Evolutionary conservation across 2,797 vertebrate species (phyloP), one percentile per base, ranked within the genome.

Genomic region (Xenops minutus): DNA sequence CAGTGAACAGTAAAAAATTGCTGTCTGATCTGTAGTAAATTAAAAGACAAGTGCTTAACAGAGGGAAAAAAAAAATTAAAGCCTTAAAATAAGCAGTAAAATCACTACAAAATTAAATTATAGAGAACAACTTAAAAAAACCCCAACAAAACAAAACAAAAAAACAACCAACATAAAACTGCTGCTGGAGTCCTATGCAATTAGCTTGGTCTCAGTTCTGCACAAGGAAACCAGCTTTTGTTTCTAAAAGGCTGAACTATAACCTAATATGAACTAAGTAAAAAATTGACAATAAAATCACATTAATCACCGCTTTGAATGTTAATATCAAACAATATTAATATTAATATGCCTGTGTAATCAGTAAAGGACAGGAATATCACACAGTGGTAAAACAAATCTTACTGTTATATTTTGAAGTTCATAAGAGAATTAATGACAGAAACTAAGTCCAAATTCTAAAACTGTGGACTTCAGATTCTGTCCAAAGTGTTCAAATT

Each of bases 21-120:
- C 58, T 89, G 81, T 96, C 61, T 82, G 84, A 96, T 63, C 41
- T 62, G 49, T 39, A 83, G 75, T 71, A 94, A 94, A 87, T 72
- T 29, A 62, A 69, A 80, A 83, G 34, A 41, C 34, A 92, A 91
- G 58, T 20, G n/a, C 34, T 88, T 92, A 89, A 87, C 39, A 76
- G 54, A 66, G 49, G 51, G 51, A 4, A 27, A 30, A 52, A 51
- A 52, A 52, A 30, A 11, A 18, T 52, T 83, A 54, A 68, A 93
- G 62, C 16, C 44, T 85, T 85, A 84, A 92, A 92, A 80, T 66
- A 39, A 89, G 64, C 56, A 89, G 37, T 46, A 85, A 94, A 94
- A 93, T 93, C 41, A 74, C 56, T 73, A 49, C 54, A 88, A 86
- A 49, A 62, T 43, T 91, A 72, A 95, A 64, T 55, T 64, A 77